Evolutionary conservation across 2,797 vertebrate species (phyloP).

Genomic region (Lerista edwardsae): DNA sequence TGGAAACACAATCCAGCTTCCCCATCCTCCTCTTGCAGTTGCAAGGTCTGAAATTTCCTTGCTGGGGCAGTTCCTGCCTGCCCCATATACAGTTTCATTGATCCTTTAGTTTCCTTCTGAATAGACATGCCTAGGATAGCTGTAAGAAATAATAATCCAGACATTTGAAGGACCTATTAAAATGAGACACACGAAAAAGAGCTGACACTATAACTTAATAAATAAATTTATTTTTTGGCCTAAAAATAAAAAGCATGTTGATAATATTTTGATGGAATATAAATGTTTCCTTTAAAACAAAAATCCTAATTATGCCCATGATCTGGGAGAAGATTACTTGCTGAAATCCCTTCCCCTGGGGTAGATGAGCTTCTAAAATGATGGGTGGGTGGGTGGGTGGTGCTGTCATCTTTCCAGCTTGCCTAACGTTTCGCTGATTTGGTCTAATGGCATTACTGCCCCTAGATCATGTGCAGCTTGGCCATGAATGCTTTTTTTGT

Average conservation of each 20-base stretch:
- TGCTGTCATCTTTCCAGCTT: conserved; percentile 54
- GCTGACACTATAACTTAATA: conserved; percentile 7
- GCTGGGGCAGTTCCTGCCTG: too few relatives aligned
- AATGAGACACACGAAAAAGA: neutral
- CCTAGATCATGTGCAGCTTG: conserved; percentile 47
- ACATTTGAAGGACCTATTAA: neutral
- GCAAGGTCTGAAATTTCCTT: neutral
- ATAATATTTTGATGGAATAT: conserved; percentile 15
- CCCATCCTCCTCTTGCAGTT: neutral
- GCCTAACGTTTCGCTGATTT: conserved; percentile 61
- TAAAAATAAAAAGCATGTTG: conserved; percentile 24
- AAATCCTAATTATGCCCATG: conserved; percentile 12
- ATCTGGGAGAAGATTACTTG: conserved; percentile 29
- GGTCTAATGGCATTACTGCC: conserved; percentile 55
- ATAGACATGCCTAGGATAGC: too few relatives aligned
- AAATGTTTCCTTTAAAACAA: neutral
- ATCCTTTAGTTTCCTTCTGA: neutral
- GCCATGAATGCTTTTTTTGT: conserved; percentile 67
- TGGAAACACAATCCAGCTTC: too few relatives aligned
- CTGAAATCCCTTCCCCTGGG: conserved; percentile 35
- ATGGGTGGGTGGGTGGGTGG: neutral
- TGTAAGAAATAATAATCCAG: conserved; percentile 28
- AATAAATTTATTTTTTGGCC: neutral
- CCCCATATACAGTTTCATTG: neutral
- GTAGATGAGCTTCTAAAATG: conserved; percentile 19